Conservation (phyloP, 2,797 vertebrate genomes). For the Babyrousa celebensis region DNA sequence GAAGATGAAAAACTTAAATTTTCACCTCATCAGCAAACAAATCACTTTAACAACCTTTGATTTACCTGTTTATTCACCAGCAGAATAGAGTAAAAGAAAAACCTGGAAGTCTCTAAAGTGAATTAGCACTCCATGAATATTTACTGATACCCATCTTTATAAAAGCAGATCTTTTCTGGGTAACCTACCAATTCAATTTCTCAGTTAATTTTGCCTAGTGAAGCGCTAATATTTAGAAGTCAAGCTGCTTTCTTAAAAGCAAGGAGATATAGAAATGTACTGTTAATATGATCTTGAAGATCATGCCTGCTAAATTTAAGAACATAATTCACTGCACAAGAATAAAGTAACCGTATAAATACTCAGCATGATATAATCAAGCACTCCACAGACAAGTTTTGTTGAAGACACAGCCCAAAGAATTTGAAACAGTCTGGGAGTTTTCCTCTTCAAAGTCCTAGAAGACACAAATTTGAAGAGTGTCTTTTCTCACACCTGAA, state of each 20-base stretch:
- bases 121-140: conserved; percentile 23
- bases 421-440: conserved; percentile 6
- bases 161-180: conserved; percentile 45
- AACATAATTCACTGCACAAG: conserved; percentile 10
- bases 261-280: conserved; percentile 45
- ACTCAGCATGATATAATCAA: neutral
- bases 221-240: conserved; percentile 27
- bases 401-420: conserved; percentile 1
- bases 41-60: conserved; percentile 15
- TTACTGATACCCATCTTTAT: neutral
- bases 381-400: conserved; percentile 10
- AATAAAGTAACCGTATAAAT: conserved; percentile 39
- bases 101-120: conserved; percentile 26
- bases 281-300: conserved; percentile 50
- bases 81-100: conserved; percentile 52
- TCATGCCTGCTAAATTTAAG: conserved; percentile 47
- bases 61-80: conserved; percentile 17
- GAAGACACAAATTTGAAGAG: conserved; percentile 35
- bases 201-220: conserved; percentile 1
- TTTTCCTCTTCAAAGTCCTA: conserved; percentile 52
- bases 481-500: conserved; percentile 36
- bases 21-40: conserved; percentile 46
- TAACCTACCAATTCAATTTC: conserved; percentile 34
- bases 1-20: conserved; percentile 59
- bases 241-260: conserved; percentile 59